Percentiles rank a stretch among this genome's conserved stretches.
These are phyloP conservation scores for Cordilura impudica DNA, from an alignment of 2,888 invertebrate species.

Conservation along the genomic window DNA sequence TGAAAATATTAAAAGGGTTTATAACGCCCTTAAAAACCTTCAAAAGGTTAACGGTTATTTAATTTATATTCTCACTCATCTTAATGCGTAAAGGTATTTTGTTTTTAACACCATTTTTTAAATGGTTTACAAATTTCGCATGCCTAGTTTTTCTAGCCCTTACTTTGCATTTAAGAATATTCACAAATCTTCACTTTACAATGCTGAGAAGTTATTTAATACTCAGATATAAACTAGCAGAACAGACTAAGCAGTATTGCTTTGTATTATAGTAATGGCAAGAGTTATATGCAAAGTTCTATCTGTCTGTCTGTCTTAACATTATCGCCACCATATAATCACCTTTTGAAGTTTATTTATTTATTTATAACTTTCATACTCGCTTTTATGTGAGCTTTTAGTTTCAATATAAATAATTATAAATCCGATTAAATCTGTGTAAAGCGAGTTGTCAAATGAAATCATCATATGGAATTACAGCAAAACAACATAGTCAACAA, in stretches of 20 bases:
- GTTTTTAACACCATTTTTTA: slow-evolving; percentile 71
- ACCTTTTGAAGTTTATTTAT: slow-evolving; percentile 71
- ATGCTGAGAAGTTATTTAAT: slow-evolving; percentile 44
- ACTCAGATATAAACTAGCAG: slow-evolving; percentile 5
- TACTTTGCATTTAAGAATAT: slow-evolving; percentile 9
- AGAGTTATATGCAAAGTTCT: slow-evolving; percentile 11
- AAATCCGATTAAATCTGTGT: slow-evolving; percentile 74
- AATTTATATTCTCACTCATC: slow-evolving; percentile 39
- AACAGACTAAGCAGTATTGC: not conserved
- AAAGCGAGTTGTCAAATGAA: slow-evolving; percentile 50
- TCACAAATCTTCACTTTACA: slow-evolving; percentile 17
- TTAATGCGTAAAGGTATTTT: slow-evolving; percentile 64
- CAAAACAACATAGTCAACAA: slow-evolving; percentile 20
- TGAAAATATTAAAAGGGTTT: no score
- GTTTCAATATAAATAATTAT: slow-evolving; percentile 70
- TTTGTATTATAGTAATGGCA: slow-evolving; percentile 6
- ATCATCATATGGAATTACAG: slow-evolving; percentile 45
- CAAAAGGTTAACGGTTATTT: slow-evolving; percentile 38
- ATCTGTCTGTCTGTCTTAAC: not conserved
- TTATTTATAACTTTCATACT: slow-evolving; percentile 43
- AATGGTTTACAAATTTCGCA: slow-evolving; percentile 72
- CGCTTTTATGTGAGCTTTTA: slow-evolving; percentile 57
- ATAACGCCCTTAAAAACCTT: no score
- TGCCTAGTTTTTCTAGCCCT: not conserved
- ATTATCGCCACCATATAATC: slow-evolving; percentile 57